Evolutionary conservation across 2,113 vertebrate genomes (phyloP).

Genomic region (human (Homo sapiens)): DNA sequence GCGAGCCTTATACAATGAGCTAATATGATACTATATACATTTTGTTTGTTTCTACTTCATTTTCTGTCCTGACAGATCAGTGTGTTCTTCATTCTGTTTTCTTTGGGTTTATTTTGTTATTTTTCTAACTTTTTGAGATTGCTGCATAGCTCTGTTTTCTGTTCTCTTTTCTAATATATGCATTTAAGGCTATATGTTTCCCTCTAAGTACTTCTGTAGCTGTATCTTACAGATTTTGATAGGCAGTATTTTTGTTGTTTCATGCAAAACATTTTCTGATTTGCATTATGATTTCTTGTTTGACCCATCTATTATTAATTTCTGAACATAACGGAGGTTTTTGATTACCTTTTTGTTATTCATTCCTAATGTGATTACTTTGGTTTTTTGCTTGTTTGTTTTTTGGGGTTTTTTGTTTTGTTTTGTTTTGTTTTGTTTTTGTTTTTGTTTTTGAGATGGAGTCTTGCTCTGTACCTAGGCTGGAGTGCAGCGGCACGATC

Average conservation of each 20-base stretch:
- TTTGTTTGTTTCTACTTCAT: not conserved
- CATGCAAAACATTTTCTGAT: not conserved
- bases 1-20: not conserved
- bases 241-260: not conserved
- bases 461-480: no score
- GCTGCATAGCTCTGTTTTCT: not conserved
- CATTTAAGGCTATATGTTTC: not conserved
- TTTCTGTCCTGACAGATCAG: not conserved
- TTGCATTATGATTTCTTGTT: not conserved
- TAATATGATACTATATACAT: not conserved
- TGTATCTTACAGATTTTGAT: not conserved
- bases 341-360: not conserved
- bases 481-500: no score
- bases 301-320: not conserved
- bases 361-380: not conserved
- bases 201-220: not conserved
- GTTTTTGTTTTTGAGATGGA: no score
- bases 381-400: no score
- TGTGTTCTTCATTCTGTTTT: not conserved
- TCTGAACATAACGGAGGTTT: not conserved
- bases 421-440: no score
- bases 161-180: not conserved
- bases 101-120: not conserved
- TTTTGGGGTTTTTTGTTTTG: no score
- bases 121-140: not conserved